Conservation (phyloP, 2,888 invertebrate species). For the Philereme vetulata region DNA sequence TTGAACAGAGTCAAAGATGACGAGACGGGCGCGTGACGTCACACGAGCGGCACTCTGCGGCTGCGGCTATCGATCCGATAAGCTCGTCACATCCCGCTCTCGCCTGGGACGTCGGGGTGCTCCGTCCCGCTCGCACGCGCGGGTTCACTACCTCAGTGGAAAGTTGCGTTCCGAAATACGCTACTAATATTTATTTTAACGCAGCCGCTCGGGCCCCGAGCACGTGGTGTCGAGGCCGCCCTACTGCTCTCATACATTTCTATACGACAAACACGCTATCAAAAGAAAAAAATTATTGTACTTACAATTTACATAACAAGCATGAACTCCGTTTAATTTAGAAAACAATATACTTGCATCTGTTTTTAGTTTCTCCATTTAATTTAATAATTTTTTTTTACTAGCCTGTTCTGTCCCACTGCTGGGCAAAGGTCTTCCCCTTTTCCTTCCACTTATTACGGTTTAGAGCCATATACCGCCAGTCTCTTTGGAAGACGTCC, state of each 20-base stretch:
- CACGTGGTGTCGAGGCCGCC: constrained; percentile 63
- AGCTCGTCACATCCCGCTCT: constrained; percentile 68
- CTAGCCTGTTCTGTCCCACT: no score
- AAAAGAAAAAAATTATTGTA: no score
- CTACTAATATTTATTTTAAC: constrained; percentile 84
- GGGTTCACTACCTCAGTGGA: constrained; percentile 62
- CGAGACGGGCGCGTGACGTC: constrained; percentile 81
- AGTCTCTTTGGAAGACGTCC: no score
- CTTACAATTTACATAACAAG: no score
- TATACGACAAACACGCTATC: background rate
- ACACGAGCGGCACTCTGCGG: constrained; percentile 80
- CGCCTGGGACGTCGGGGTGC: constrained; percentile 41
- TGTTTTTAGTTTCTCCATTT: no score
- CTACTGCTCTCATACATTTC: constrained; percentile 6
- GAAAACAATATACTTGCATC: no score
- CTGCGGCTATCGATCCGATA: constrained; percentile 83
- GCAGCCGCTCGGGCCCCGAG: constrained; percentile 67
- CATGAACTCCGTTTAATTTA: no score
- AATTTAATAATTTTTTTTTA: no score
- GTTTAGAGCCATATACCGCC: no score
- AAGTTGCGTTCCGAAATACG: constrained; percentile 79
- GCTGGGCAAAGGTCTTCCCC: no score
- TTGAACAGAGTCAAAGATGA: constrained; percentile 79
- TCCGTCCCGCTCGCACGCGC: constrained; percentile 62
- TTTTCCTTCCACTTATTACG: no score